Base-by-base conservation (phyloP, 2,888 invertebrate genomes). In the Watsonalla cultraria region DNA sequence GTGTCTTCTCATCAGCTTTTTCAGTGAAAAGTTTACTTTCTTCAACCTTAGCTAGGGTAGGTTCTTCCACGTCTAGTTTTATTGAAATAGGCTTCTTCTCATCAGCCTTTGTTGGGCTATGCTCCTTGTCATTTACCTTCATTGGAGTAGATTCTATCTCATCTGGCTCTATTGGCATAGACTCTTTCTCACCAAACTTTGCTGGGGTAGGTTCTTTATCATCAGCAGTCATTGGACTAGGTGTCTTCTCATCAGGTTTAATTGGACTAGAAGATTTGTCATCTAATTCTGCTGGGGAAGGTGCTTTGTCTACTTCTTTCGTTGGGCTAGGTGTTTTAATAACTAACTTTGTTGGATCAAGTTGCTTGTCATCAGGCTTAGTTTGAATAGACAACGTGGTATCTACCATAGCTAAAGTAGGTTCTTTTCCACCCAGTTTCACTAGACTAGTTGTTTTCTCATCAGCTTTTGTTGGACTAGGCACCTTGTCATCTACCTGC, bases 381-480 rank as follows among this genome's bases (percentile, higher is more conserved):
- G 0, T 4, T 34, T 5, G 33, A 11, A 45, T 54, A 2, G 35
- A 6, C 11, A 46, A 42, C 45, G 52, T 47, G 7, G 48, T 39
- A 33, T 50, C 53, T 24, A 15, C 45, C 45, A 33, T 51, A n/a
- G n/a, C n/a, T n/a, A n/a, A n/a, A n/a, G 53, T 61, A 2, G 46
- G 24, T 9, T 4, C 15, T 5, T 58, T 57, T 0, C 50, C 52
- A 11, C 53, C 51, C 5, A 11, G 2, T 14, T 62, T 58, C 0
- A 52, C 54, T 6, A 54, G 56, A 24, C 59, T 67, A 0, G 53
- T 51, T 6, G 33, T 42, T 9, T 58, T 65, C 0, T 65, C 58
- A 2, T 58, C 57, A 2, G 46, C 34, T 7, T 58, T 13, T 0
- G 33, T n/a, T 8, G 47, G 52, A 34, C 47, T 34, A 8, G 13